These are phyloP conservation scores for Callyntrura sp. DNA, from an alignment of 2,888 invertebrate species.

Conservation along the genomic window DNA sequence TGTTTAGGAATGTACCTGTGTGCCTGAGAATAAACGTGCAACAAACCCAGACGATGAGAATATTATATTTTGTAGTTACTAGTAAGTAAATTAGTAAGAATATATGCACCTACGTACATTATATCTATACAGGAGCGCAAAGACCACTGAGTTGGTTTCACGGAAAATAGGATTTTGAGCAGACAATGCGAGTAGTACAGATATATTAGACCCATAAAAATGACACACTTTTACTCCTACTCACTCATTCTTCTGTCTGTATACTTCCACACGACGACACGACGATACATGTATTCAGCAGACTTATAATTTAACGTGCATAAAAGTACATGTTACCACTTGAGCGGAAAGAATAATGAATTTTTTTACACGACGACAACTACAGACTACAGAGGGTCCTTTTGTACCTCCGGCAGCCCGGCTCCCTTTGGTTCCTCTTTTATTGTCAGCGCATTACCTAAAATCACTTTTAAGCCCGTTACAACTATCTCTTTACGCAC, in stretches of 20 bases:
- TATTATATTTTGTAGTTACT: too few relatives aligned
- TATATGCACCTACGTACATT: background rate
- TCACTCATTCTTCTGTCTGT: slow-evolving; percentile 12
- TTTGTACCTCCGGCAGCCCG: slow-evolving; percentile 6
- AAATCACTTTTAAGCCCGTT: slow-evolving; percentile 50
- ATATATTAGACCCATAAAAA: slow-evolving; percentile 65
- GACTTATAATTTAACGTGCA: slow-evolving; percentile 33
- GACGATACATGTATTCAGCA: background rate
- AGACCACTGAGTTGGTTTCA: slow-evolving; percentile 4
- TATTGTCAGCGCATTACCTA: slow-evolving; percentile 32
- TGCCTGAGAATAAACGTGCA: background rate
- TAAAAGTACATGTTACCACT: slow-evolving; percentile 32
- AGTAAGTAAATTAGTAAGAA: too few relatives aligned
- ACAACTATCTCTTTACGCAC: slow-evolving; percentile 49
- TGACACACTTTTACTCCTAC: slow-evolving; percentile 74
- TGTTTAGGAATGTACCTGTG: slow-evolving; percentile 29
- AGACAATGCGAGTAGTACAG: slow-evolving; percentile 32
- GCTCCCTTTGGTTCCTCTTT: slow-evolving; percentile 64
- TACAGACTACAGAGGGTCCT: background rate
- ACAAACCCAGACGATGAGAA: too few relatives aligned
- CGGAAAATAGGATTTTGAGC: slow-evolving; percentile 22
- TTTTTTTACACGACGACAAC: slow-evolving; percentile 21
- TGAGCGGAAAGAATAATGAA: background rate
- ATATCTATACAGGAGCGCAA: background rate
- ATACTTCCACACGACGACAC: background rate